Conservation (phyloP, 2,888 invertebrate genomes). For the Choreutis nemorana region DNA sequence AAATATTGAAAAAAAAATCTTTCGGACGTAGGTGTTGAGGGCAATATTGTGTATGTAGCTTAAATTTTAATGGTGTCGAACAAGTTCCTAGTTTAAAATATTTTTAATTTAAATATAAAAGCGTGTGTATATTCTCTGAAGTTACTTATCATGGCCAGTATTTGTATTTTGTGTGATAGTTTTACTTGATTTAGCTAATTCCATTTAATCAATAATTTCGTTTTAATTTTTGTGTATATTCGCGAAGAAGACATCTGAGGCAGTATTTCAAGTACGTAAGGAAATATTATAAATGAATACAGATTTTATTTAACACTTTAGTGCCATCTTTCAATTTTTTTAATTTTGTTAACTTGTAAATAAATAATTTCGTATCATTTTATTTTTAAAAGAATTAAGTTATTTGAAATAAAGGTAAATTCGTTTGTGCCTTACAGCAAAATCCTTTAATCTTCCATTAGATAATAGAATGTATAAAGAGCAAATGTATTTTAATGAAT, state of each 20-base stretch:
- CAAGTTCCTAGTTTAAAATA: too few species aligned
- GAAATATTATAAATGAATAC: neutral
- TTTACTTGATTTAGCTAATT: neutral
- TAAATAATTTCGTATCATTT: constrained; percentile 1
- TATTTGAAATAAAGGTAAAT: constrained; percentile 7
- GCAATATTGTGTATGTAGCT: too few species aligned
- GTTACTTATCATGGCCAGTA: constrained; percentile 8
- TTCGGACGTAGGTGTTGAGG: too few species aligned
- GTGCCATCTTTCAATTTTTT: neutral
- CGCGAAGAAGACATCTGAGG: constrained; percentile 56
- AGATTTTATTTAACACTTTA: neutral
- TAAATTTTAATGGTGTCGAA: too few species aligned
- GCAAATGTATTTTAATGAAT: too few species aligned
- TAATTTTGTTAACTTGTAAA: neutral
- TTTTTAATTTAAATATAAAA: too few species aligned
- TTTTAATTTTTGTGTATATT: constrained; percentile 27
- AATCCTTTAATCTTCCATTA: constrained; percentile 56
- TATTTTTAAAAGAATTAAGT: too few species aligned
- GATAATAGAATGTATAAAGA: constrained; percentile 1
- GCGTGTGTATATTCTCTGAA: neutral
- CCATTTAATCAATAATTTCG: constrained; percentile 1
- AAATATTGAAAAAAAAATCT: too few species aligned
- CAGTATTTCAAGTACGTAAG: constrained; percentile 49
- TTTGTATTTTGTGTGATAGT: constrained; percentile 6
- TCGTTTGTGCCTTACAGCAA: constrained; percentile 59